Evolutionary conservation across 1,140 invertebrate species (phyloP), one percentile per base, ranked within the genome.

Genomic region (Agraylea sexmaculata): DNA sequence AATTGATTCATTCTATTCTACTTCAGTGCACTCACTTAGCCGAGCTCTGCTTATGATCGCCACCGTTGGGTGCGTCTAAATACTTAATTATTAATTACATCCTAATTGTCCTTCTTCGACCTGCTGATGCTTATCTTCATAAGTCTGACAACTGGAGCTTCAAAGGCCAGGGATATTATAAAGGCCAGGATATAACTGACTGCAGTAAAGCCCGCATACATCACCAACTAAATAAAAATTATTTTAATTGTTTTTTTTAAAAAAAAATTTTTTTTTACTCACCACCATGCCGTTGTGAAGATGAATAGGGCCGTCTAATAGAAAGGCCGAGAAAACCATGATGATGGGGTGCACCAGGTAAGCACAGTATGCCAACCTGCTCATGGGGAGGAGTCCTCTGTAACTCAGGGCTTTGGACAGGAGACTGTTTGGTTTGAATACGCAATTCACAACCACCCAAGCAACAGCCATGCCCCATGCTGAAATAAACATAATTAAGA

Each of bases 331-430:
- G 28, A 81, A 70, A 59, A 79, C 75, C 80, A 87, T 85, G 42
- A 88, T 74, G 42, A 86, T 74, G 6, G 86, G 85, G 65, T 94
- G 89, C 10, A 93, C 74, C 17, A 94, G 71, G 59, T 93, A 95
- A 6, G 87, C 82, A 56, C 84, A 85, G 60, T 91, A 94, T 1
- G 88, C 90, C 22, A 94, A 71, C 35, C 88, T 71, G 47, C 83
- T 86, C n/a, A 93, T 64, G 0, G 89, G 88, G 47, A 88, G 73
- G 27, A 88, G 71, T 1, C 80, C 73, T 25, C 75, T 71, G 58
- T 85, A 85, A 1, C 85, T 88, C 13, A 94, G 66, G 15, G 89
- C 60, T 1, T 69, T 74, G 59, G 85, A 77, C 10, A 85, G 60
- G 17, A 78, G 69, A 29, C 78, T 78, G 29, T 82, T 82, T 49